Base-by-base conservation (phyloP, 2,888 invertebrate species). In the Eupithecia tripunctaria region DNA sequence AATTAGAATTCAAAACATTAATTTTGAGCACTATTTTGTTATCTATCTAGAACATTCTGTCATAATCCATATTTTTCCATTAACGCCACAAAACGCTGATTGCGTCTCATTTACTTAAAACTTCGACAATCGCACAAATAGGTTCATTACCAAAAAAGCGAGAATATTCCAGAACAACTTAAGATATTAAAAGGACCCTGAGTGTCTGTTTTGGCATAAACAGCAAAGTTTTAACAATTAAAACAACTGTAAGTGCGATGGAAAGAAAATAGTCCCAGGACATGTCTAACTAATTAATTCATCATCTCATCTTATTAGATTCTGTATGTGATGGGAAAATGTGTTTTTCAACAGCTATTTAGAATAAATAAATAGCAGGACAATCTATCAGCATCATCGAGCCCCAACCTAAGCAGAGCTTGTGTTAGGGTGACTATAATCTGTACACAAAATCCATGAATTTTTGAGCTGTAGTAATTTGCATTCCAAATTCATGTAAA, bases 61-160 rank as follows among this genome's bases (percentile, higher is more conserved):
- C 38, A 60, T 66, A 66, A 72, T 74, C 67, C 74, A 66, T 76
- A 70, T 71, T 70, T 69, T 75, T 76, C 71, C 63, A 69, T 68
- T 74, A 64, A 25, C 14, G 47, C 63, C 64, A 68, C 59, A 63
- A 47, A 68, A 69, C 71, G 79, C 70, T 74, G 76, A 81, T 80
- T 75, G 66, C 76, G 65, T 68, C 79, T 78, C 78, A 80, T 80
- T 77, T 80, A 77, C 77, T 79, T 73, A 78, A 78, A 84, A 83
- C 76, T 82, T 81, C 47, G 72, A 76, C 76, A 76, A 81, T 83
- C 80, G 75, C 68, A 68, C 74, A 76, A 81, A 84, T 82, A 79
- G 81, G 80, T 78, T 74, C 76, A 81, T 82, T 84, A 79, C 71
- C 25, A 73, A 78, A 69, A 73, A 74, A 78, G 62, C 64, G 62